Evolutionary conservation across 2,797 vertebrate species (phyloP), one percentile per base, ranked within the genome.

Genomic region (Sebastes variabilis): DNA sequence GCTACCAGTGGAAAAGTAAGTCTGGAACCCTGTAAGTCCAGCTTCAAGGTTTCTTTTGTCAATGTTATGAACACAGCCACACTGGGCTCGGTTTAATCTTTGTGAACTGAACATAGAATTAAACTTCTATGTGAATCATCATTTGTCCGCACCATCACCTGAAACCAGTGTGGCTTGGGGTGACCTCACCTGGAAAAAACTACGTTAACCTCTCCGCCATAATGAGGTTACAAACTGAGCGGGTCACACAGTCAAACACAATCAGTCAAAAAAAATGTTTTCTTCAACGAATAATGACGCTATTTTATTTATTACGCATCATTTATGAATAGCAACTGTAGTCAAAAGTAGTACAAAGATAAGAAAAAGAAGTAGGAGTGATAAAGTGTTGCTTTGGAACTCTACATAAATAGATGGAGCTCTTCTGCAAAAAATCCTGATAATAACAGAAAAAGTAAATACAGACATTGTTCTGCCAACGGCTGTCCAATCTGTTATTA

Each of bases 401-500:
- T 49, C 25, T 4, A 70, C 66, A 80, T 79, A 80, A 85, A 85
- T 81, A 80, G 66, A 84, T 12, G 8, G 24, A 73, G 52, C 11
- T 76, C 60, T 55, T 60, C 66, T 79, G 72, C 65, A 81, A 66
- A 88, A 52, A 85, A 85, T 20, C 42, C 20, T 46, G 64, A 86
- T 79, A 76, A 79, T 72, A 80, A 82, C 60, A 76, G 61, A 81
- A 81, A 66, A 90, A 87, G 77, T 81, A 87, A 90, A 89, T 77
- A 89, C 65, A 85, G 72, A 85, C 84, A 80, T 86, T 85, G 83
- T 87, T 86, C 80, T 86, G 85, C 87, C 83, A 84, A 89, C 14
- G 72, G 62, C 67, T 79, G 73, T 86, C 85, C 90, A 91, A 89
- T 92, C 88, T 92, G 90, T 89, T 91, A 91, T 90, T 93, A 88